Evolutionary conservation across 2,888 invertebrate genomes (phyloP), one percentile per base, ranked within the genome.

Genomic region (Hydrotaea diabolus): DNA sequence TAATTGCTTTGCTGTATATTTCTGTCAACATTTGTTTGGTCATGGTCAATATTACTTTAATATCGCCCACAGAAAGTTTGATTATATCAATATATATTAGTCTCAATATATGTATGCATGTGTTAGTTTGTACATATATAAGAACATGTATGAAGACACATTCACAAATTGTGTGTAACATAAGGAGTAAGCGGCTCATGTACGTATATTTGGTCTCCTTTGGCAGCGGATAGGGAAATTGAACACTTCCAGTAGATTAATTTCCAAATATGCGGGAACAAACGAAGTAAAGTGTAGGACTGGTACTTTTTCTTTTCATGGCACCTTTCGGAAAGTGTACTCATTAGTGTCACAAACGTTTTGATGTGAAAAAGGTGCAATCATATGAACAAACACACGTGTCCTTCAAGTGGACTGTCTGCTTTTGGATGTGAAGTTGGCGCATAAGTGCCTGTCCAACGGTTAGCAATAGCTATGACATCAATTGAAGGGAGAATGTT

Each of bases 1-100:
- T 66, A 66, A 66, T 66, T 43, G 43, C 31, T 31, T 43, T 66
- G 19, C 21, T 66, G 36, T 17, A 39, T 19, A 2, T 39, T 39
- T n/a, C 0, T 43, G 43, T 66, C 66, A 43, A 66, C 36, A 66
- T 21, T 66, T 43, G 36, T 36, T 4, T 36, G 21, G 19, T 19
- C 17, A 23, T 59, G 59, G 59, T 59, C 57, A 74, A 36, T 15
- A 21, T 74, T 36, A 21, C 36, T 36, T 31, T 39, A 19, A 66
- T n/a, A 13, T 64, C 36, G 19, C 17, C 21, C 36, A 39, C 39
- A 19, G 39, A 9, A 59, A 4, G 26, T 59, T 26, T 21, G 17
- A 39, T 39, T 19, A 66, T 43, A 36, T 17, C 66, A 66, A 21
- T 43, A 21, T 43, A 43, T 39, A 43, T 66, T 36, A 64, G 9